Conservation (phyloP, 2,888 invertebrate genomes). For the Lepidonotus clava region DNA sequence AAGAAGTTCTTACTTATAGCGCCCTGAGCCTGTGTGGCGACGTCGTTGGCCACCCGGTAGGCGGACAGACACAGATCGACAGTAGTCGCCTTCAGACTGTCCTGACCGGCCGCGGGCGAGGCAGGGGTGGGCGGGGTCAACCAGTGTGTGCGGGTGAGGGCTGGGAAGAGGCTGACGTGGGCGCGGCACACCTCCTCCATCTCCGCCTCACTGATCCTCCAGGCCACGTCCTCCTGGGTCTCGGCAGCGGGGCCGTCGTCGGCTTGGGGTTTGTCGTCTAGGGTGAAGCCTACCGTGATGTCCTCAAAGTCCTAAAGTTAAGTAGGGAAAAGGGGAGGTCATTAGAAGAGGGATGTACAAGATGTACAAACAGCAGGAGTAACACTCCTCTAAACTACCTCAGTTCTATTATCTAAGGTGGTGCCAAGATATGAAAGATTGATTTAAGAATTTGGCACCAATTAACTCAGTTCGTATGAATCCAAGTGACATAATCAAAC, state of each 20-base stretch:
- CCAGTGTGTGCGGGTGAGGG: constrained; percentile 6
- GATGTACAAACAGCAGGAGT: no score
- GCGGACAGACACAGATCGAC: constrained; percentile 68
- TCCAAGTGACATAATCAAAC: no score
- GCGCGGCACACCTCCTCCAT: constrained; percentile 30
- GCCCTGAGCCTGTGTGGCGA: constrained; percentile 52
- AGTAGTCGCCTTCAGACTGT: constrained; percentile 20
- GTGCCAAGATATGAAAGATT: no score
- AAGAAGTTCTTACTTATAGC: neutral
- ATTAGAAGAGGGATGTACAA: no score
- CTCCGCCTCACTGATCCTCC: constrained; percentile 2
- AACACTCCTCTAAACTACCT: no score
- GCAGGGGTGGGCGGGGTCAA: neutral
- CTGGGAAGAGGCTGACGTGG: constrained; percentile 21
- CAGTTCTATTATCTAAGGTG: no score
- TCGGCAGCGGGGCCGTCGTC: constrained; percentile 8
- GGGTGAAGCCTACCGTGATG: constrained; percentile 70
- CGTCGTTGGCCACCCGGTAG: constrained; percentile 69
- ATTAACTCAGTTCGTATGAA: no score
- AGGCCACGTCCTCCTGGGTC: neutral
- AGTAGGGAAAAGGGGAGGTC: neutral
- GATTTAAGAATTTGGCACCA: no score
- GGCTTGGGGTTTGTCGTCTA: constrained; percentile 67
- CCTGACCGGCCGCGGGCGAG: neutral
- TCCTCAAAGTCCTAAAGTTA: constrained; percentile 79